Evolutionary conservation across 2,888 invertebrate species (phyloP), one percentile per base, ranked within the genome.

Genomic region (Coleophora deauratella): DNA sequence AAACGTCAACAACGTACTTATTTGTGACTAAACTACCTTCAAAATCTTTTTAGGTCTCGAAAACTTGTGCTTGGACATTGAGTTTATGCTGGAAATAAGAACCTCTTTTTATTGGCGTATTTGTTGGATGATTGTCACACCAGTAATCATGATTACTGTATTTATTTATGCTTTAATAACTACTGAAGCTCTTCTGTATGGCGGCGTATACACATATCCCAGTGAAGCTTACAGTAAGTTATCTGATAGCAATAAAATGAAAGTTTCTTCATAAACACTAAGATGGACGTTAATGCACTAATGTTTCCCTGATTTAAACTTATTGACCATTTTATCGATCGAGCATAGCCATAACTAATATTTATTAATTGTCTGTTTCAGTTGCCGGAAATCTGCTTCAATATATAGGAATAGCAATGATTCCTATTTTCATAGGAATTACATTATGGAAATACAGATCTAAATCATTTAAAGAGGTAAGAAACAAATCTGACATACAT

Each of bases 121-220:
- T 14, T 93, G 93, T 55, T 95, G 95, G 95, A 86, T 87, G 0
- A 57, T 93, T 6, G 59, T 94, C 2, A 93, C 93, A 0, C 95
- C 95, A 0, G 42, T 89, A 0, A 76, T 93, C 28, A 90, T 94
- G 87, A 85, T 91, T 1, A 63, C 86, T 0, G 93, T 95, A 37
- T 87, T 94, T 54, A 70, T 93, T 37, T 94, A 94, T 62, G 91
- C 92, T 8, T 68, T 93, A 44, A 76, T 85, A n/a, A 89, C 88
- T 1, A 88, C 91, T 9, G 75, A 89, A 42, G 86, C 89, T 1
- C 66, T 91, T 2, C 69, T 76, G 0, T 93, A 92, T 57, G 91
- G 91, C 37, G 80, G 71, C 12, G 71, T 68, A 9, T 80, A 82
- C 40, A 53, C 55, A 1, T 93, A 89, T 66, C 93, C 93, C 0